Conservation (phyloP, 2,888 invertebrate genomes). For the Hydrotaea diabolus region DNA sequence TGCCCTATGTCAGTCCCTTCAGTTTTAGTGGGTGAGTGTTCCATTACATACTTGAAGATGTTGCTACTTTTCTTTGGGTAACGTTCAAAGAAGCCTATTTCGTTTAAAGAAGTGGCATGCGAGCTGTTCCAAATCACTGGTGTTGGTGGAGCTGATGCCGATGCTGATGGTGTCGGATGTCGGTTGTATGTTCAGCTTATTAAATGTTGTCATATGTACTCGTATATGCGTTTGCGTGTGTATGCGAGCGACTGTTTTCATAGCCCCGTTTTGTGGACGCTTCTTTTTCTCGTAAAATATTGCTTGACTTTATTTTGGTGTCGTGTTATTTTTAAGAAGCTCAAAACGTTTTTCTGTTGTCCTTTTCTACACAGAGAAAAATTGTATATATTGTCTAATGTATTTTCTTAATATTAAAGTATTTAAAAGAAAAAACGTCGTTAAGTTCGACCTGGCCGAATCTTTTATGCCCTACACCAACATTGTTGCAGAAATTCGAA, state of each 20-base stretch:
- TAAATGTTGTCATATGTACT: constrained; percentile 58
- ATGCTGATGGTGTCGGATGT: constrained; percentile 17
- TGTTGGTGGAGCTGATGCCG: constrained; percentile 17
- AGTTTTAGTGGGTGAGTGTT: not conserved
- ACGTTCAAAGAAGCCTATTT: constrained; percentile 56
- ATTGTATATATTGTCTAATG: too few species aligned
- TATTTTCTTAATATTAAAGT: too few species aligned
- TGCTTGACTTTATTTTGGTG: constrained; percentile 57
- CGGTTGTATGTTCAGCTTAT: constrained; percentile 52
- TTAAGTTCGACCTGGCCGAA: too few species aligned
- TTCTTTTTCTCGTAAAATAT: constrained; percentile 52
- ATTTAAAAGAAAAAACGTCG: too few species aligned
- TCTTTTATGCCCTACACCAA: too few species aligned
- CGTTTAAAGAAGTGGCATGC: constrained; percentile 38
- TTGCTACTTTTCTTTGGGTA: not conserved
- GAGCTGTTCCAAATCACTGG: constrained; percentile 8
- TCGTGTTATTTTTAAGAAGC: constrained; percentile 49
- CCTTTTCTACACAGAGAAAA: too few species aligned
- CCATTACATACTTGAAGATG: not conserved
- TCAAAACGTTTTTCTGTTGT: constrained; percentile 5
- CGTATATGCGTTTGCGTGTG: not conserved
- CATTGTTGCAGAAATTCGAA: too few species aligned
- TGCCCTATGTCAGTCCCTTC: not conserved
- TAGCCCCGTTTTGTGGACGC: not conserved
- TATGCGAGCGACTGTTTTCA: not conserved